Percentiles rank a stretch among this genome's conserved stretches.
Conservation (phyloP, 2,797 vertebrate species). For the Megaceryle alcyon region DNA sequence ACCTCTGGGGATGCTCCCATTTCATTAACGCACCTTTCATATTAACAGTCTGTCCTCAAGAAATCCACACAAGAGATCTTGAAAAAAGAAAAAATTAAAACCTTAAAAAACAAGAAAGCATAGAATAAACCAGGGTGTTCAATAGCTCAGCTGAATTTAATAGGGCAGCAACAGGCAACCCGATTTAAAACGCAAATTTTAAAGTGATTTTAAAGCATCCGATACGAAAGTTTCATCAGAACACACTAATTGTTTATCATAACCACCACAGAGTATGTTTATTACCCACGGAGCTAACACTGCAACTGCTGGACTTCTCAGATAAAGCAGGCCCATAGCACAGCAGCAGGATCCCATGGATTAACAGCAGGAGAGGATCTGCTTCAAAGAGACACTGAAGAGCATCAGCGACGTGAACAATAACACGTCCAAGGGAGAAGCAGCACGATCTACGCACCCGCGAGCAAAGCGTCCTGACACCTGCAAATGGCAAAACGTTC, state of each 20-base stretch:
- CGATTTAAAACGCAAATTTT: constrained; percentile 13
- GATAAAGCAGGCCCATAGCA: background rate
- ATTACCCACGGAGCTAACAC: background rate
- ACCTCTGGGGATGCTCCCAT: background rate
- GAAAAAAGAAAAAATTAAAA: background rate
- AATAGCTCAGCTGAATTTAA: background rate
- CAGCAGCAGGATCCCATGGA: background rate
- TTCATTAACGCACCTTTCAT: background rate
- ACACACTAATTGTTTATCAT: constrained; percentile 1
- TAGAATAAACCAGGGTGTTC: background rate
- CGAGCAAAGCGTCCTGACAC: background rate
- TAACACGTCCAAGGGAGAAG: background rate
- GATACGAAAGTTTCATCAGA: background rate
- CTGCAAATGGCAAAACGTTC: background rate
- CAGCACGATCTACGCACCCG: background rate
- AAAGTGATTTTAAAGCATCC: background rate
- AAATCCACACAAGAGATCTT: background rate
- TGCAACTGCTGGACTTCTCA: constrained; percentile 9
- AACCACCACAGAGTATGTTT: background rate
- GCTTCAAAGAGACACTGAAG: background rate
- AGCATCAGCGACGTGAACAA: background rate
- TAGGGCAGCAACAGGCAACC: background rate
- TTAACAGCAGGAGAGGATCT: background rate
- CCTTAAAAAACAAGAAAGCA: background rate
- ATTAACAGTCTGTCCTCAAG: background rate